Conservation (phyloP, 2,888 invertebrate species). For the Acronicta leporina region DNA sequence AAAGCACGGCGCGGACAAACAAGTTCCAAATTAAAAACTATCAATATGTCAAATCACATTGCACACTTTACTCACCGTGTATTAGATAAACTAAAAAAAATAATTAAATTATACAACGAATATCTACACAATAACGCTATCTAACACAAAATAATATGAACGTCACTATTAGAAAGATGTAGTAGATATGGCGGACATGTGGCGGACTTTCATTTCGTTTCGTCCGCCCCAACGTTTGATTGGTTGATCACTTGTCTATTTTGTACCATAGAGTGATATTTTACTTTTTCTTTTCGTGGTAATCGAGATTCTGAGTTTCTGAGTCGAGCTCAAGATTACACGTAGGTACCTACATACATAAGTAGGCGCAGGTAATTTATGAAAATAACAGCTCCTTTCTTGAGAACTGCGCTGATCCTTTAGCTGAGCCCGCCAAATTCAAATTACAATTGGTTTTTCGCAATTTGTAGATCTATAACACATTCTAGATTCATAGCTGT, state of each 20-base stretch:
- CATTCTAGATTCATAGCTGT: no score
- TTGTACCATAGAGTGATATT: conserved; percentile 52
- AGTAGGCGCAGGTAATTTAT: no score
- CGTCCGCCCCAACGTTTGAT: conserved; percentile 69
- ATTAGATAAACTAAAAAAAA: conserved; percentile 77
- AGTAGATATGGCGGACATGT: conserved; percentile 87
- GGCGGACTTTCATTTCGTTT: conserved; percentile 83
- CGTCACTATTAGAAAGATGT: conserved; percentile 84
- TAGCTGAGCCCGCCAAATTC: no score
- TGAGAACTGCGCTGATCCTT: no score
- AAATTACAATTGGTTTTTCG: no score
- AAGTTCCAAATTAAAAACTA: conserved; percentile 72
- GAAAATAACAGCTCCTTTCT: no score
- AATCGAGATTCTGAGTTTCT: no score
- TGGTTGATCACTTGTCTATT: conserved; percentile 62
- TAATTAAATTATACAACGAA: conserved; percentile 84
- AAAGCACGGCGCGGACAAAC: conserved; percentile 81
- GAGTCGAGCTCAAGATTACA: no score
- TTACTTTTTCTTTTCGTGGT: conserved; percentile 47
- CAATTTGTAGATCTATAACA: no score
- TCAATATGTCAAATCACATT: conserved; percentile 61
- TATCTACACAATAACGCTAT: conserved; percentile 81
- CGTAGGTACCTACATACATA: no score
- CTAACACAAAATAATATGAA: conserved; percentile 85
- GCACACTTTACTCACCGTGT: conserved; percentile 77